Conservation (phyloP, 2,113 vertebrate genomes). For the Cathartes aura region DNA sequence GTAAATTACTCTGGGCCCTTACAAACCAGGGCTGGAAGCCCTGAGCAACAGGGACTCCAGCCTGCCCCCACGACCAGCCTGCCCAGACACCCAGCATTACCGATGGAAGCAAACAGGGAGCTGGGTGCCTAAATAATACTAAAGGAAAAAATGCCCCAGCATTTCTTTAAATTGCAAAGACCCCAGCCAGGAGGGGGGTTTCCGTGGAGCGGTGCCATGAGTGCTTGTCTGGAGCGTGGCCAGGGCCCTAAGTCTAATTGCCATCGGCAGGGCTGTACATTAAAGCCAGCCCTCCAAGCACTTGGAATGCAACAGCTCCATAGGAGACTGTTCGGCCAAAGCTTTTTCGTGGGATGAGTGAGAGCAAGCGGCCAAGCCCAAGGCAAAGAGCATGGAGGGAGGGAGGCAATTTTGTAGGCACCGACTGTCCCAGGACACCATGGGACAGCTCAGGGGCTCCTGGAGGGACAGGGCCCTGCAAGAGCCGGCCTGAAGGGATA, state of each 20-base stretch:
- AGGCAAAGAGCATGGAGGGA: not conserved
- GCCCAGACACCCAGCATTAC: not conserved
- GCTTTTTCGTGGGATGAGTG: not conserved
- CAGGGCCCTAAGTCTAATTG: not conserved
- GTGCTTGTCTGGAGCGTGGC: rapidly evolving
- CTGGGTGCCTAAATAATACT: not conserved
- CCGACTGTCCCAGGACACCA: rapidly evolving
- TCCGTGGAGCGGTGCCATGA: not conserved
- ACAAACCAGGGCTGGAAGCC: not conserved
- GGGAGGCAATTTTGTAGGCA: not conserved
- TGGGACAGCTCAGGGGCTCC: not conserved
- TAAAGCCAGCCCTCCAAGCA: not conserved
- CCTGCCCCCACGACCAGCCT: not conserved
- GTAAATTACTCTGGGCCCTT: not conserved
- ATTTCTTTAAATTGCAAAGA: not conserved
- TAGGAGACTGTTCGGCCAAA: not conserved
- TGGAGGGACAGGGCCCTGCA: not conserved
- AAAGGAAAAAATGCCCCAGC: not conserved
- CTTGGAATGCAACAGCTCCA: not conserved
- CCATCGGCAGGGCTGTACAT: not conserved
- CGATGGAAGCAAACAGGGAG: rapidly evolving
- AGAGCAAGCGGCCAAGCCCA: not conserved
- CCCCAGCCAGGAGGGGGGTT: not conserved
- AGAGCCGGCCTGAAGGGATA: not conserved
- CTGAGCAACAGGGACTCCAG: not conserved